Percentiles rank a stretch among this genome's conserved stretches.
Evolutionary conservation across 2,888 invertebrate genomes (phyloP).

Genomic region (Pterostichus niger): DNA sequence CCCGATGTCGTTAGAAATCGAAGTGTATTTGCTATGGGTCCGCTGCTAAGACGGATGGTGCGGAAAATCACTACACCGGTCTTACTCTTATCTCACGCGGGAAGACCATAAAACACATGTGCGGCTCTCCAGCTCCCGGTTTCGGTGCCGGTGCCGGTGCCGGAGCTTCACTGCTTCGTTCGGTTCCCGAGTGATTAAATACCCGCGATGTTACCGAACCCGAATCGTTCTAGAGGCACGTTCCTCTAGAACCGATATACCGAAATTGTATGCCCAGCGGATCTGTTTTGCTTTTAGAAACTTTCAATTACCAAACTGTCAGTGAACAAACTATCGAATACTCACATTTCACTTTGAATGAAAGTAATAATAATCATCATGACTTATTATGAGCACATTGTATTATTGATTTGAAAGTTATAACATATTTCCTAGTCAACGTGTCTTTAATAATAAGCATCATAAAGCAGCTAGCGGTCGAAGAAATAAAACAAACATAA

Average conservation of each 20-base stretch:
- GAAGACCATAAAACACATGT: conserved; percentile 66
- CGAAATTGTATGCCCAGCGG: background rate
- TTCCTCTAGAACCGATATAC: conserved; percentile 10
- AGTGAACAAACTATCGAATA: background rate
- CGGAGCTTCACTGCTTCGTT: no score
- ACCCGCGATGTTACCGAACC: conserved; percentile 3
- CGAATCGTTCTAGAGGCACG: background rate
- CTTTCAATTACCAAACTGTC: background rate
- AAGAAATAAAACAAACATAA: conserved; percentile 13
- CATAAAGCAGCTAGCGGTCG: no score
- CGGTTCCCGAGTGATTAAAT: conserved; percentile 60
- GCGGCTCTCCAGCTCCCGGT: conserved; percentile 26
- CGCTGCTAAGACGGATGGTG: conserved; percentile 64
- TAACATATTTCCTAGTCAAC: background rate
- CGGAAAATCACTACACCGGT: conserved; percentile 66
- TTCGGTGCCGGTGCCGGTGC: no score
- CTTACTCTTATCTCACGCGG: conserved; percentile 65
- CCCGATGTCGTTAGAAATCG: conserved; percentile 65
- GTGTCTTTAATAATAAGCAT: background rate
- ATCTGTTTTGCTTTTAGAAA: conserved; percentile 5
- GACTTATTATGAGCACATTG: background rate
- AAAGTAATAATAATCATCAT: no score
- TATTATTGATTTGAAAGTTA: no score
- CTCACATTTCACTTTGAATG: no score
- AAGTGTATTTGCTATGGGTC: conserved; percentile 66